These are phyloP conservation scores for Gymnogyps californianus DNA, from an alignment of 2,113 vertebrate species.

Conservation along the genomic window DNA sequence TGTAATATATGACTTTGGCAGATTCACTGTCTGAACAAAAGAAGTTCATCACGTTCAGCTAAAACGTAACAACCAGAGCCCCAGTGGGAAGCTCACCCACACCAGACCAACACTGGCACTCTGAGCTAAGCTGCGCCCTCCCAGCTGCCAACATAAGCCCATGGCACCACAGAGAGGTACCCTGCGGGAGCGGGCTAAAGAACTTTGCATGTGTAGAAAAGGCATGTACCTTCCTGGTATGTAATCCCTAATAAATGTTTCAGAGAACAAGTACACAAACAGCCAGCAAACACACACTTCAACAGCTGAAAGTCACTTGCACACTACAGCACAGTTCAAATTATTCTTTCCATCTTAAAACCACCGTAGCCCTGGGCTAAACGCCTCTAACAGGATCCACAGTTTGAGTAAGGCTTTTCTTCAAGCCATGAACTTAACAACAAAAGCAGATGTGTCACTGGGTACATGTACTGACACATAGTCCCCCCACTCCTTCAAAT, in stretches of 20 bases:
- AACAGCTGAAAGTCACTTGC: not conserved
- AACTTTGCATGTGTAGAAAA: accelerated
- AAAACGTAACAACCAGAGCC: not conserved
- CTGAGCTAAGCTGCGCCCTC: not conserved
- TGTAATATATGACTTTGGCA: accelerated
- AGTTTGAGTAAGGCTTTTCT: not conserved
- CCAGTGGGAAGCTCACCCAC: not conserved
- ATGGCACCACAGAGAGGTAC: no score
- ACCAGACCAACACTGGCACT: not conserved
- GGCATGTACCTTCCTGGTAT: accelerated
- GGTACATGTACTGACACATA: not conserved
- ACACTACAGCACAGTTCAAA: not conserved
- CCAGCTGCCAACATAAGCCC: not conserved
- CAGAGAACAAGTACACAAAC: accelerated
- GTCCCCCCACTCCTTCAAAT: not conserved
- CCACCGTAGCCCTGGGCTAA: not conserved
- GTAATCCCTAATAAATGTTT: not conserved
- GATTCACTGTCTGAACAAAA: not conserved
- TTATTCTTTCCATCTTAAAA: not conserved
- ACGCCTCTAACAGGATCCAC: not conserved
- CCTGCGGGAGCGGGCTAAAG: accelerated
- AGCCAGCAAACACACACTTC: not conserved
- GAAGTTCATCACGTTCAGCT: not conserved
- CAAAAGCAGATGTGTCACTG: not conserved
- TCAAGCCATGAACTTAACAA: not conserved